These are phyloP conservation scores for Siderastrea siderea DNA, from an alignment of 92 coral and sea anemone species.

Conservation along the genomic window DNA sequence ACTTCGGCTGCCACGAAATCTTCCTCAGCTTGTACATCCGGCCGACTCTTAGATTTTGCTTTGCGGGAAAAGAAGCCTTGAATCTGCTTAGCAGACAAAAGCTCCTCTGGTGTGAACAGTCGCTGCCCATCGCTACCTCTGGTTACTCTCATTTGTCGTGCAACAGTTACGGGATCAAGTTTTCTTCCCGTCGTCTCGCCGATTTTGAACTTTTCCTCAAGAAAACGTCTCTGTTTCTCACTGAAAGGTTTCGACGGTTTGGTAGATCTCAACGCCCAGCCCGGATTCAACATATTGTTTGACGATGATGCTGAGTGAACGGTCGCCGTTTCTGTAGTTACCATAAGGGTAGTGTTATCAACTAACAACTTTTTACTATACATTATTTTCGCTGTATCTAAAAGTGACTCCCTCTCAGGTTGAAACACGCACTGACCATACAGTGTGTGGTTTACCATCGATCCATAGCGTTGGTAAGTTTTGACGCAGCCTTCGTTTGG, in stretches of 20 bases:
- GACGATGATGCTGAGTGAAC: not conserved
- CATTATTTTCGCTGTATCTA: not conserved
- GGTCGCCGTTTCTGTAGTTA: not conserved
- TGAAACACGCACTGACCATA: conserved; percentile 43
- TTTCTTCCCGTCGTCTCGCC: not conserved
- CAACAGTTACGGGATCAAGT: not conserved
- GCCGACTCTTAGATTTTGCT: no score
- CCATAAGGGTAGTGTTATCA: not conserved
- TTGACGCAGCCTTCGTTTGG: conserved; percentile 1
- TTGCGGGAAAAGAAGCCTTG: not conserved
- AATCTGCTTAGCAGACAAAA: not conserved
- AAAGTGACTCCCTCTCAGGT: conserved; percentile 35
- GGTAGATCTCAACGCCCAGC: not conserved
- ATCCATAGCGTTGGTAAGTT: conserved; percentile 25
- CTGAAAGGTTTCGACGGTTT: not conserved
- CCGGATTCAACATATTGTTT: not conserved
- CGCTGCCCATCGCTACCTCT: not conserved
- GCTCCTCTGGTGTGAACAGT: not conserved
- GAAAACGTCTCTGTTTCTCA: not conserved
- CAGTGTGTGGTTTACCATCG: conserved; percentile 51
- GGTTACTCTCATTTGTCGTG: conserved; percentile 1
- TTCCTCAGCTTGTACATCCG: no score
- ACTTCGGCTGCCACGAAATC: not conserved
- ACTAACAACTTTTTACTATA: not conserved
- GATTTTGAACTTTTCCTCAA: no score